Evolutionary conservation across 1,140 invertebrate genomes (phyloP).

Genomic region (Radopholus similis): DNA sequence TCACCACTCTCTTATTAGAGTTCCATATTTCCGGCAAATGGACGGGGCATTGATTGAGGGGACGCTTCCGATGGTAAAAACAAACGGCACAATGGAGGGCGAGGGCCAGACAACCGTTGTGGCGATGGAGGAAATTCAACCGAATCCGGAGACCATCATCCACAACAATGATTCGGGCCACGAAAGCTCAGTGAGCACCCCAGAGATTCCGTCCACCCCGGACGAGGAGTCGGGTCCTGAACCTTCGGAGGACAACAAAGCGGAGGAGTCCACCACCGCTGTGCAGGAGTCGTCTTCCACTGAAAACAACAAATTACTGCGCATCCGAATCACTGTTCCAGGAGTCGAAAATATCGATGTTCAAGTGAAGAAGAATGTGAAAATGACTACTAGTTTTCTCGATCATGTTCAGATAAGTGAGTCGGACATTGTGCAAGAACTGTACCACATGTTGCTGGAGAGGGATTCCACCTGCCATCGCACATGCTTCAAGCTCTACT

Average conservation of each 20-base stretch:
- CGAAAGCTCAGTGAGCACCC: constrained; percentile 20
- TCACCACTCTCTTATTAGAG: no score
- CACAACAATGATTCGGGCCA: constrained; percentile 26
- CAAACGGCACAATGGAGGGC: no score
- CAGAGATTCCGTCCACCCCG: constrained; percentile 24
- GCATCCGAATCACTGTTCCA: constrained; percentile 17
- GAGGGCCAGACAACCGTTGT: no score
- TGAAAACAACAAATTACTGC: constrained; percentile 13
- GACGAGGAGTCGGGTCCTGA: constrained; percentile 3
- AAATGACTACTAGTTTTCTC: background rate
- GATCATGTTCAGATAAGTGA: constrained; percentile 20
- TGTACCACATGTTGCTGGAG: constrained; percentile 35
- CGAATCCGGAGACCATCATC: no score
- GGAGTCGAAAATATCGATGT: constrained; percentile 22
- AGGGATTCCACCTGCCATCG: constrained; percentile 24
- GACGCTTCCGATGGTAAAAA: no score
- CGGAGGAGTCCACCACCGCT: background rate
- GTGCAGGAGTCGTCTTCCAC: background rate
- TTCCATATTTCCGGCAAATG: no score
- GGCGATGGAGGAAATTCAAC: no score
- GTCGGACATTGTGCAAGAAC: constrained; percentile 31
- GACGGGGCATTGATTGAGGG: no score
- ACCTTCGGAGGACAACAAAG: constrained; percentile 19
- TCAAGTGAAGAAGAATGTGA: constrained; percentile 10
- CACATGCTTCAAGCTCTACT: constrained; percentile 33